Percentiles rank a stretch among this genome's conserved stretches.
Conservation (phyloP, 2,113 vertebrate species). For the Rhombomys opimus region DNA sequence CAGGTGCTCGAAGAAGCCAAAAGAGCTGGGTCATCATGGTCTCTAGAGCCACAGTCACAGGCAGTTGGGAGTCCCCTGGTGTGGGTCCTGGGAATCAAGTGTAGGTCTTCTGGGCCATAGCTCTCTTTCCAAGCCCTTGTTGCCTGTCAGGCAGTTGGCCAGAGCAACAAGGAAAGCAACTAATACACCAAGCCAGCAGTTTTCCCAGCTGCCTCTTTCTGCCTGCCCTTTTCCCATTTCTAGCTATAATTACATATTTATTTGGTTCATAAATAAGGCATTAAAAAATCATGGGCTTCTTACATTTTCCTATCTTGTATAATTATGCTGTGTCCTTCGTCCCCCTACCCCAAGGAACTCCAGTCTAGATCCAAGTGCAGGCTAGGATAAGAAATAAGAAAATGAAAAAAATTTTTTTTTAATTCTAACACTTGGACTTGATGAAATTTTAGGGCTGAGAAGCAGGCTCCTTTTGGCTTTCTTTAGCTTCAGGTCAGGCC, state of each 20-base stretch:
- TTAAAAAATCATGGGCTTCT: slow-evolving; percentile 10
- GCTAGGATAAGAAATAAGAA: not conserved
- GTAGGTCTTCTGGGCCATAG: not conserved
- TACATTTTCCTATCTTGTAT: not conserved
- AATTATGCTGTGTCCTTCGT: not conserved
- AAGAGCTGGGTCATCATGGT: not conserved
- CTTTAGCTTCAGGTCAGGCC: not conserved
- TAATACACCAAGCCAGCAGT: not conserved
- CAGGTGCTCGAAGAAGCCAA: no score
- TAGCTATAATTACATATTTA: not conserved
- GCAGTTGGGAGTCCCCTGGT: no score
- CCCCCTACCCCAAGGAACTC: not conserved
- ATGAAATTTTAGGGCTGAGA: not conserved
- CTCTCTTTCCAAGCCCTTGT: not conserved
- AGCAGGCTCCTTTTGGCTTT: not conserved
- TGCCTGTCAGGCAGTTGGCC: not conserved
- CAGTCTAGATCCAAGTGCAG: not conserved
- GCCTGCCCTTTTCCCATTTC: not conserved
- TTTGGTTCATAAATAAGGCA: slow-evolving; percentile 27
- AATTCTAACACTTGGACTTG: not conserved
- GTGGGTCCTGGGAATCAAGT: not conserved
- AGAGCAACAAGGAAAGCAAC: not conserved
- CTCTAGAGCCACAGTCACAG: not conserved
- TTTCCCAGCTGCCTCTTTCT: not conserved
- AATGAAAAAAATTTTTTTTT: not conserved